Base-by-base conservation (phyloP, 2,888 invertebrate genomes). In the Drosophila ezoana region DNA sequence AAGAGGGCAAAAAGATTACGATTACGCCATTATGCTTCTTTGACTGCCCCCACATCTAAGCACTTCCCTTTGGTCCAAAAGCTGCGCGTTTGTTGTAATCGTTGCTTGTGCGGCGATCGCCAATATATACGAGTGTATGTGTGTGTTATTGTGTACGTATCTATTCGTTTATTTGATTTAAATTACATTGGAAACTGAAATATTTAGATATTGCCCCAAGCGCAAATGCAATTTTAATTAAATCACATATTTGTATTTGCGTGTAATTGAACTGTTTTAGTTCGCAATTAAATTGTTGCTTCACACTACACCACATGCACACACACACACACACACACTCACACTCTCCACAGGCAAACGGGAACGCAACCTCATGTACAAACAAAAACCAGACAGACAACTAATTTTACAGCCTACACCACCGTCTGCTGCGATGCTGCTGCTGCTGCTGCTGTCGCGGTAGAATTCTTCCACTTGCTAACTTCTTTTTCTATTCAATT, bases 1-100 rank as follows among this genome's bases (percentile, higher is more conserved):
- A 72, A 76, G 72, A 67, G 89, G 84, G 76, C 89, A 87, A 72
- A 89, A 84, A 84, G 85, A 87, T 84, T 84, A 84, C 88, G 72
- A 85, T 89, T 79, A 81, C 81, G 78, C 73, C 78, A 81, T 72
- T 72, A 62, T 43, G 57, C 51, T 41, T 20, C 58, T 38, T 54
- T 49, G 8, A 41, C 28, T 13, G 14, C 9, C 32, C 41, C 40
- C 44, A 14, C 20, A 28, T 35, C 35, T 13, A 28, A 28, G 28
- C 20, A 14, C 41, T 13, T 13, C 18, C 13, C 40, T 16, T 23
- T 43, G 23, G 47, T 23, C 40, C 48, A 44, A 41, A 37, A 28
- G 40, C 32, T 35, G 18, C 57, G 48, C 18, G 20, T n/a, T 58
- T 63, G 51, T 43, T 64, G 53, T 59, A 64, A 58, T 63, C 61